Base-by-base conservation (phyloP, 1,140 invertebrate species). In the Wiebesia pumilae region DNA sequence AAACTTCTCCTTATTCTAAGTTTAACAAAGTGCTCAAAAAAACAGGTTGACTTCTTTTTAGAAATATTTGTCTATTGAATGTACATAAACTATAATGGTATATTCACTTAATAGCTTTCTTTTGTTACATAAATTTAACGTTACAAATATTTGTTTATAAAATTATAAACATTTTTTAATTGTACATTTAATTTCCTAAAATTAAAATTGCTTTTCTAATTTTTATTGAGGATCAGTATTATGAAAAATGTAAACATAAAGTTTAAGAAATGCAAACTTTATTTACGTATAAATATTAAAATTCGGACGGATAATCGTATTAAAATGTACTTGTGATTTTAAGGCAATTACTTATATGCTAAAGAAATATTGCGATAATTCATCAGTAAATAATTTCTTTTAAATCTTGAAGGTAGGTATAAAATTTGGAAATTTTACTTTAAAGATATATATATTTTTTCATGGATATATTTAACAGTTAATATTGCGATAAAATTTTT, bases 341-440 rank as follows among this genome's bases (percentile, higher is more conserved):
- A 19, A 69, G 79, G 30, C 33, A 71, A 51, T 79, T 80, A n/a
- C 43, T 78, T 33, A 35, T 1, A 77, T 75, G 1, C 24, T 38
- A 27, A 75, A 75, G 71, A 75, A 54, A 75, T 75, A 75, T n/a
- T 58, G 24, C 43, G 0, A 43, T 35, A n/a, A 47, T 71, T 27
- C 54, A 77, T 54, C 12, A 83, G 0, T 78, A 67, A 78, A 47
- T 35, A 79, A 69, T 78, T 69, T 69, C 30, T 83, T 83, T 83
- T 24, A 87, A 86, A 86, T 81, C 67, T 87, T 87, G 40, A 83
- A 83, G 85, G 85, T 87, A 87, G 81, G 80, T 87, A 83, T 80
- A 40, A 14, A 79, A 19, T 79, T 81, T 67, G 10, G 69, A 69
- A 43, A 67, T 38, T 80, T 67, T 9, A 40, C 47, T 54, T 77